A percentile compares a stretch with the other conserved stretches of the same genome.
phyloP scores from a whole-genome alignment of 64 coral and sea anemone genomes.

The Acropora tenuis region DNA sequence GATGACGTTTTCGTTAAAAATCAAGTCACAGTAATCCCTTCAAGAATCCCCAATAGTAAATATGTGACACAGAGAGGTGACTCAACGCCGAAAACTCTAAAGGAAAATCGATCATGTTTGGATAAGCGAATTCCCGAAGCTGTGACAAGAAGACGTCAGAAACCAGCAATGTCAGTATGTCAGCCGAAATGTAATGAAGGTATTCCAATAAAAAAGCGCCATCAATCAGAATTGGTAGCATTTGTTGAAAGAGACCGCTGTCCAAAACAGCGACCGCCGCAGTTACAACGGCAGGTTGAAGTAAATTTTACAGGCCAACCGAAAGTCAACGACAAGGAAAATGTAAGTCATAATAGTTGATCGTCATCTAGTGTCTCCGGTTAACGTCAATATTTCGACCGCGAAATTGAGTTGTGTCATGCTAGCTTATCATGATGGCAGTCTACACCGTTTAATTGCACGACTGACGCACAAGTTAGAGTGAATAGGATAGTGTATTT shows the following conservation, averaged over 20 bases:
- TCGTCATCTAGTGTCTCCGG: too few species aligned
- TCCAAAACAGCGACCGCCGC: background rate
- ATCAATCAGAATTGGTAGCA: background rate
- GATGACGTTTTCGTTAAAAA: constrained; percentile 22
- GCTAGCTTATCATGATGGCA: too few species aligned
- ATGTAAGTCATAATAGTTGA: background rate
- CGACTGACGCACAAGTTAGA: too few species aligned
- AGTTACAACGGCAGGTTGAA: too few species aligned
- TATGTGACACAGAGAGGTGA: background rate
- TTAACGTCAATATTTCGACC: too few species aligned
- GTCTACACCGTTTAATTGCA: too few species aligned
- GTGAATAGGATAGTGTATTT: too few species aligned
- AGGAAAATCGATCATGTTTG: background rate
- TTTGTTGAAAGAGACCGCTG: background rate
- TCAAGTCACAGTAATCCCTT: constrained; percentile 4
- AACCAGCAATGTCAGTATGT: background rate
- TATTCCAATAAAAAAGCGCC: background rate
- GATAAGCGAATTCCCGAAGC: background rate
- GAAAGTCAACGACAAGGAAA: background rate
- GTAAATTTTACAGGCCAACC: background rate
- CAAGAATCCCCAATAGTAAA: background rate
- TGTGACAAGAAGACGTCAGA: background rate
- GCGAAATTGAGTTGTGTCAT: too few species aligned
- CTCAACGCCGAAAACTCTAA: background rate
- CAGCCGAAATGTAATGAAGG: background rate